A percentile compares a stretch with the other conserved stretches of the same genome.
Conservation (phyloP, 2,888 invertebrate genomes). For the Sarcophaga caerulescens region DNA sequence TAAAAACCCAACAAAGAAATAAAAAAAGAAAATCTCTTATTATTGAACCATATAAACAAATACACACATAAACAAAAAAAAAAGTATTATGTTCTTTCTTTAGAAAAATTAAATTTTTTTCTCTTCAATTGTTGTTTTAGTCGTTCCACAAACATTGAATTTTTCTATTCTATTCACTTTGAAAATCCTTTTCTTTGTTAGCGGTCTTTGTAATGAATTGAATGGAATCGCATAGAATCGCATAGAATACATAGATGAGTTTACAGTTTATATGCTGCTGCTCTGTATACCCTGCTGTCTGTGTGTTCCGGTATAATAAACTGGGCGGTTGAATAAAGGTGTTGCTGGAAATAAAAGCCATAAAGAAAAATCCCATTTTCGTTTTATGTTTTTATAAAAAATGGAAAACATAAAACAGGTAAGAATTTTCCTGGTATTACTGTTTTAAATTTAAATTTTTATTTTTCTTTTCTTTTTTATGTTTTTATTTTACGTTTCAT, state of each 20-base stretch:
- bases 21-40: too few relatives aligned
- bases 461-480: background rate
- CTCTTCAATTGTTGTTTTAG: slow-evolving; percentile 41
- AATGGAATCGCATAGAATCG: too few relatives aligned
- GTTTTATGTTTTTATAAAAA: slow-evolving; percentile 27
- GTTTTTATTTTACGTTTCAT: slow-evolving; percentile 1
- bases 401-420: slow-evolving; percentile 29
- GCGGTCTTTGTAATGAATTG: background rate
- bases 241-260: too few relatives aligned
- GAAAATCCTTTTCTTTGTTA: background rate
- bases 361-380: slow-evolving; percentile 22
- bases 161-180: slow-evolving; percentile 21
- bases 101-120: background rate
- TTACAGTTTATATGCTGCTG: too few relatives aligned
- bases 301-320: too few relatives aligned
- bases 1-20: too few relatives aligned
- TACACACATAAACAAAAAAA: background rate
- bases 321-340: background rate
- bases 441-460: slow-evolving; percentile 1
- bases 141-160: slow-evolving; percentile 44
- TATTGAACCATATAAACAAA: background rate
- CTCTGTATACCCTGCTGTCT: too few relatives aligned
- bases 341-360: background rate
- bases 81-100: background rate
- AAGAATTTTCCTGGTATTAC: slow-evolving; percentile 34